Percentiles rank a stretch among this genome's conserved stretches.
phyloP scores from a whole-genome alignment of 2,113 vertebrate species.

The Cavia porcellus region DNA sequence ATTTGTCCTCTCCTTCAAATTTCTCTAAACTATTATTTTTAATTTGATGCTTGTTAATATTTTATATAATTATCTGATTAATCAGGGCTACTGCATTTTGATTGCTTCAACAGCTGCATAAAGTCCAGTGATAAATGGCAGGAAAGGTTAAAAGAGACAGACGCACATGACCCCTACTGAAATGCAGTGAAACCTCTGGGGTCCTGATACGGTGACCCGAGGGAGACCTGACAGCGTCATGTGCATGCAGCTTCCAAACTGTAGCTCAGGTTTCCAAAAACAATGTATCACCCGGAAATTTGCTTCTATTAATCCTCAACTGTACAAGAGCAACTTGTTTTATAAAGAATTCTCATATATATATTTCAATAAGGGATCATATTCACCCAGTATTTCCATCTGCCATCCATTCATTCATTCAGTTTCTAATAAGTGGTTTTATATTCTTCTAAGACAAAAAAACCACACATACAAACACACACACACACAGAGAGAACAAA shows the following conservation, averaged over 20 bases:
- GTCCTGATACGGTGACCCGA: not conserved
- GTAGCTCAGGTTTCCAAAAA: not conserved
- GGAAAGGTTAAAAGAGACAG: not conserved
- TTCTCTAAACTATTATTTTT: not conserved
- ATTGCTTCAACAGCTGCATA: not conserved
- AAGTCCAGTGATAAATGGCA: not conserved
- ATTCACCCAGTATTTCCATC: not conserved
- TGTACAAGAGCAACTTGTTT: not conserved
- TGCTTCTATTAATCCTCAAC: not conserved
- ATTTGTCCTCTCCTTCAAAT: not conserved
- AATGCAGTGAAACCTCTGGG: not conserved
- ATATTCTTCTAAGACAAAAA: not conserved
- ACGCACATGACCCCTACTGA: not conserved
- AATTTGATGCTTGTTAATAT: not conserved
- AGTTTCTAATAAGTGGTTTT: slow-evolving; percentile 11
- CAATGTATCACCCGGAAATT: not conserved
- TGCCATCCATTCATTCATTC: not conserved
- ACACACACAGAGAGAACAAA: not conserved
- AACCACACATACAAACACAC: not conserved
- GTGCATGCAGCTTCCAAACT: not conserved
- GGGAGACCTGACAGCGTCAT: not conserved
- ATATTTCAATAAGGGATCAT: not conserved
- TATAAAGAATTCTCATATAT: not conserved
- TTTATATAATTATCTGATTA: slow-evolving; percentile 13
- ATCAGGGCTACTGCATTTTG: not conserved